A percentile compares a stretch with the other conserved stretches of the same genome.
phyloP scores from a whole-genome alignment of 1,140 invertebrate species.

The Drosophila ananassae region DNA sequence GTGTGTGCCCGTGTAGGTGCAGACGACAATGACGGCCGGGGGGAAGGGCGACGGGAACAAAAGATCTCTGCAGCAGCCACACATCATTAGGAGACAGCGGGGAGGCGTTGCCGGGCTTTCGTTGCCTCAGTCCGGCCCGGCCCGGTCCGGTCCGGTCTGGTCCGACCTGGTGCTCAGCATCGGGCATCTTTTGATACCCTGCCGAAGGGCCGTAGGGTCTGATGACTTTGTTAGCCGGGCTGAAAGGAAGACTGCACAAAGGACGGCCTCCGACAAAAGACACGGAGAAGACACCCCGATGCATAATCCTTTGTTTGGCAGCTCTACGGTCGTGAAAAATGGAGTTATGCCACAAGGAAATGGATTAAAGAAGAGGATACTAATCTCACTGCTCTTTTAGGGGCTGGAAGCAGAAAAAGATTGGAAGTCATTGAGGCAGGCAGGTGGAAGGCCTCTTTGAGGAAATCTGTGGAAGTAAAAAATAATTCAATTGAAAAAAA shows the following conservation, averaged over 20 bases:
- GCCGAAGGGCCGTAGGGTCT: conserved; percentile 25
- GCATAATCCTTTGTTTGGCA: conserved; percentile 17
- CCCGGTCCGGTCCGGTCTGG: conserved; percentile 1
- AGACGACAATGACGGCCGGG: conserved; percentile 60
- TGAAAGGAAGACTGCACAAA: conserved; percentile 29
- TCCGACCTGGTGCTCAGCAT: background rate
- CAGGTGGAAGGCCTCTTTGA: background rate
- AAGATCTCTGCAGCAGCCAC: conserved; percentile 73
- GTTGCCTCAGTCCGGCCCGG: conserved; percentile 36
- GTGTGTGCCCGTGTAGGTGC: conserved; percentile 65
- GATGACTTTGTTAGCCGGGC: conserved; percentile 55
- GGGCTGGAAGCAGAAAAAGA: conserved; percentile 5
- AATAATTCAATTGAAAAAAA: background rate
- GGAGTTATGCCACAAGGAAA: conserved; percentile 45
- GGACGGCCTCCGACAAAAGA: conserved; percentile 29
- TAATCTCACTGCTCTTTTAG: conserved; percentile 41
- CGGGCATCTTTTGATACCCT: conserved; percentile 47
- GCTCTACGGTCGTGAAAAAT: conserved; percentile 43
- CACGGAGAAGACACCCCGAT: conserved; percentile 25
- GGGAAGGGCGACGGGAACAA: conserved; percentile 25
- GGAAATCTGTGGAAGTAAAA: background rate
- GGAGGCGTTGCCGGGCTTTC: conserved; percentile 57
- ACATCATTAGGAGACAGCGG: conserved; percentile 78
- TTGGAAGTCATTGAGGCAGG: conserved; percentile 6
- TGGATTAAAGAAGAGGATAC: conserved; percentile 33